These are phyloP conservation scores for Lacanobia wlatinum DNA, from an alignment of 2,888 invertebrate species.

Conservation along the genomic window DNA sequence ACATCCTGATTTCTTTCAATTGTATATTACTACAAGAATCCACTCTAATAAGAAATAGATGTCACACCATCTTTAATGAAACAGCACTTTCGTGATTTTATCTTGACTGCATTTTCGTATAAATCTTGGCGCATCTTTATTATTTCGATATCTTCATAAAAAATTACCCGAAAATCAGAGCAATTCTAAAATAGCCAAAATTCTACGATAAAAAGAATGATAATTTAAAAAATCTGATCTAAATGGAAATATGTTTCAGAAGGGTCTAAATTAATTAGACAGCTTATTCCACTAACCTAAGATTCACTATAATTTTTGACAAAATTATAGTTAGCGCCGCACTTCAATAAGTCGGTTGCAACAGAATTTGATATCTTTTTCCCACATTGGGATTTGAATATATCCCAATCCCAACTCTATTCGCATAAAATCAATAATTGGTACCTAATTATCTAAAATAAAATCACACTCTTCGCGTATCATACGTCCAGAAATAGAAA, in stretches of 20 bases:
- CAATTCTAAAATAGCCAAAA: neutral
- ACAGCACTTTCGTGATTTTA: neutral
- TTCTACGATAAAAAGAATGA: neutral
- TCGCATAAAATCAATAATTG: neutral
- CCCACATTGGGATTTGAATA: neutral
- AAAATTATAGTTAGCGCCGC: neutral
- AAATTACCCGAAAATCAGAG: neutral
- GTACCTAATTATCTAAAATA: neutral
- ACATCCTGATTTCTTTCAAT: slow-evolving; percentile 54
- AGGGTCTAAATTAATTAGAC: neutral
- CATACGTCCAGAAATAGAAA: neutral
- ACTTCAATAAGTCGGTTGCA: neutral
- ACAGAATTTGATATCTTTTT: neutral
- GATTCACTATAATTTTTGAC: neutral
- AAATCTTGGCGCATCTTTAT: neutral
- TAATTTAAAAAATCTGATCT: neutral
- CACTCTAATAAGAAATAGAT: neutral
- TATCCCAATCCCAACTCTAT: neutral
- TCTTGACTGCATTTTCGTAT: neutral
- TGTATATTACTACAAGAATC: slow-evolving; percentile 14
- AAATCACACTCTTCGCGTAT: neutral
- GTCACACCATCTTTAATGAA: neutral
- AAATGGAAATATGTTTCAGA: neutral
- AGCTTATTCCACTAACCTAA: neutral
- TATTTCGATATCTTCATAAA: neutral